phyloP scores from a whole-genome alignment of 2,888 invertebrate genomes.

The Callinectes sapidus region DNA sequence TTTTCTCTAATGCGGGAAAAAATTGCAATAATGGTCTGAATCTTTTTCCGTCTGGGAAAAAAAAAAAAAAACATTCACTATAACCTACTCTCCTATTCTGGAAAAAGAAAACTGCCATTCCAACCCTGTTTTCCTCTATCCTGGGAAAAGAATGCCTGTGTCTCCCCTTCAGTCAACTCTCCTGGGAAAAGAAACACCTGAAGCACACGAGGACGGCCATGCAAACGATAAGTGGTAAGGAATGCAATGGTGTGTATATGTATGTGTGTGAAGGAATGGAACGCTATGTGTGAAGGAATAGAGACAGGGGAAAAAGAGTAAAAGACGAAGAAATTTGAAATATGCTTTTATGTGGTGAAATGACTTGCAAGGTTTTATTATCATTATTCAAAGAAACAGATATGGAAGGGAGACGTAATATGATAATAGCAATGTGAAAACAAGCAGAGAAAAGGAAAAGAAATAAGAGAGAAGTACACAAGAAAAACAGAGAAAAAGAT shows the following conservation, averaged over 20 bases:
- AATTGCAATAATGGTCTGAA: no score
- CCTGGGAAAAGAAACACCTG: slow-evolving; percentile 21
- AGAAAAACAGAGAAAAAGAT: neutral
- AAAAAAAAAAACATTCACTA: neutral
- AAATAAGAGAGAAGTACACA: neutral
- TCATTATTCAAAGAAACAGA: neutral
- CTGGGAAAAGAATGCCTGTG: neutral
- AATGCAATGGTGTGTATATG: neutral
- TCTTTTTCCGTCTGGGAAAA: neutral
- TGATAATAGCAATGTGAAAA: neutral
- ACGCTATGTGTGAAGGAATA: neutral
- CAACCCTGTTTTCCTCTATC: neutral
- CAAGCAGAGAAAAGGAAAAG: neutral
- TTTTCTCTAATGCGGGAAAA: no score
- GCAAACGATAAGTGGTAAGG: neutral
- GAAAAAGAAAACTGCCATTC: neutral
- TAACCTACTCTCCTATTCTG: neutral
- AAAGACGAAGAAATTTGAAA: neutral
- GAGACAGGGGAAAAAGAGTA: neutral
- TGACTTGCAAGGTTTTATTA: neutral
- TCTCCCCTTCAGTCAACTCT: neutral
- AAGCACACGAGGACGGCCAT: slow-evolving; percentile 25
- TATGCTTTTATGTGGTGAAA: neutral
- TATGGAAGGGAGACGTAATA: neutral
- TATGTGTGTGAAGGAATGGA: neutral